Evolutionary conservation across 23 tunicate genomes (phyloP), one percentile per base, ranked within the genome.

Genomic region (Halocynthia aurantium): DNA sequence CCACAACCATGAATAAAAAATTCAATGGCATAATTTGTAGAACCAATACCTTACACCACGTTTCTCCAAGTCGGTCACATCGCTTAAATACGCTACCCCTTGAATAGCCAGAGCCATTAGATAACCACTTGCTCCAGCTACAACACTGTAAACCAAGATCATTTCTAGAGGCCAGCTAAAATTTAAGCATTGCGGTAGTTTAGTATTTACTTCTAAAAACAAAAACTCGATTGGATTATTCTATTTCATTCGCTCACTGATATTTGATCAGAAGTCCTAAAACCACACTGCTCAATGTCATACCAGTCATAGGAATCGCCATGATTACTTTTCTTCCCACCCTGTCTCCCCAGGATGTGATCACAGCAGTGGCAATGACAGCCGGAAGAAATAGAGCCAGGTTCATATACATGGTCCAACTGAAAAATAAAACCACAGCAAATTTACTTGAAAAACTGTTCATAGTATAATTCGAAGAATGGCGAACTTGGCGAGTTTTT

Each of bases 51-150:
- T 67, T 62, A 63, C 72, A 7, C 88, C 86, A 7, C 97, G 72
- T 22, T 76, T 53, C 64, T 77, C 83, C 20, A 22, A 19, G 2
- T 75, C 66, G 8, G 90, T 85, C 7, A 85, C 85, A 61, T 91
- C 97, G 55, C 90, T 81, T 12, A 91, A 13, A 69, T 81, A 91
- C 1, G 91, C 89, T n/a, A 62, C 55, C 18, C 82, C 90, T 76
- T 91, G 97, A 76, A 91, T 85, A 9, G 85, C 61, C 49, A 91
- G 44, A 7, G 97, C 72, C 91, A 91, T 85, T 72, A 82, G 79
- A 52, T 85, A 91, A 8, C 97, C 97, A 10, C 76, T 69, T 13
- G 82, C 58, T 15, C 91, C 97, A 50, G 87, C 87, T 7, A 85
- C 55, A 52, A 81, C 31, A 50, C 84, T 76, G 83, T 69, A 76